Evolutionary conservation across 2,888 invertebrate genomes (phyloP), one percentile per base, ranked within the genome.

Genomic region (Tetragnatha montana): DNA sequence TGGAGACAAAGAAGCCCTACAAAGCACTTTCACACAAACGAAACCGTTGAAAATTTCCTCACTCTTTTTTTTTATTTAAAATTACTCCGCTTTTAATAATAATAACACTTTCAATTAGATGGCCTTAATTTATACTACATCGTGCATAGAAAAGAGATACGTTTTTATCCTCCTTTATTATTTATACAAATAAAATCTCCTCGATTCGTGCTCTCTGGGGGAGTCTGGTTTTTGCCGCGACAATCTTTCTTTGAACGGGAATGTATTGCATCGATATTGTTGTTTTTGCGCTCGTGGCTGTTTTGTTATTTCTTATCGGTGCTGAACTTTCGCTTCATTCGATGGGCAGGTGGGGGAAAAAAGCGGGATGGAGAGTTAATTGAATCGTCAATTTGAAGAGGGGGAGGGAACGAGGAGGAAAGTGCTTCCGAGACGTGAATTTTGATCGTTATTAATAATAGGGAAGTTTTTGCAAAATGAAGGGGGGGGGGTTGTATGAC

Each of bases 91-190:
- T 78, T 17, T 51, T 78, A 50, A 78, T n/a, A n/a, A n/a, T n/a
- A n/a, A n/a, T 78, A 21, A 21, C 78, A 51, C 47, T 51, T 50
- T 51, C 50, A 78, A 78, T 78, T 78, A 78, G 78, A 78, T 78
- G 50, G 21, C 50, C 60, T 78, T 51, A 51, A 21, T 78, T 78
- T 78, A n/a, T n/a, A 78, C 51, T 14, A 14, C 22, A 78, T 21
- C 14, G 51, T 51, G 60, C 6, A 21, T n/a, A 78, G 21, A 78
- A 78, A 78, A 21, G 51, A 78, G 51, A 51, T 51, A 51, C 50
- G 51, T 21, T 78, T 78, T 78, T 78, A 78, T 78, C 51, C 21
- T 50, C 8, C 10, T 78, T 51, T 49, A 78, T 51, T 78, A 51
- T 60, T 78, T 78, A n/a, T n/a, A 51, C 51, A 78, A 78, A 78